Evolutionary conservation across 2,888 invertebrate species (phyloP), one percentile per base, ranked within the genome.

Genomic region (Lissonota sp.): DNA sequence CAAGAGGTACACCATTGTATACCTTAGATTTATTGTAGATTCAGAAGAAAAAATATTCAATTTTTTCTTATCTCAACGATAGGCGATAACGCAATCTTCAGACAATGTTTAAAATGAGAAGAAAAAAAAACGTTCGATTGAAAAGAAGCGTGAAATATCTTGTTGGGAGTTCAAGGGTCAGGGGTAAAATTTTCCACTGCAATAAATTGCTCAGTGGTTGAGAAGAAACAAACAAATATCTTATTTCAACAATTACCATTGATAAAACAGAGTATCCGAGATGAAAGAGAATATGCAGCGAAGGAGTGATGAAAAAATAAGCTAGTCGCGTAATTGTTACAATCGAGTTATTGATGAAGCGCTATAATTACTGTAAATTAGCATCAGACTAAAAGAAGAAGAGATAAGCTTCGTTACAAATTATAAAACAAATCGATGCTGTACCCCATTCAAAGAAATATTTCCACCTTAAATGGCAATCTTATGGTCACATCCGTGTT

Each of bases 281-380:
- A 53, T 44, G 1, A 44, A 44, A 44, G 10, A 44, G 10, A 44
- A 44, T 44, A 44, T 26, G 26, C 26, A 26, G 26, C 26, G 26
- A 26, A 26, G 26, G 44, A 44, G 44, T 44, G 44, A 10, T 8
- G 44, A 0, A 44, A 44, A 44, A 44, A 44, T 44, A 10, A 44
- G 44, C 44, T 44, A 2, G 44, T 44, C 44, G 44, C 44, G 44
- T 10, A 14, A 58, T 57, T 64, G 14, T 64, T 37, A 8, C 49
- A 8, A 26, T 40, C 67, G 37, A 67, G 12, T n/a, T 14, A 6
- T 53, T 16, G 49, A 51, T 64, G 37, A 16, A 60, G 67, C 10
- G 62, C 12, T 39, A 63, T 69, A 67, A 79, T 69, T 73, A 40
- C 26, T 37, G 26, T 26, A 2, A 79, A 73, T 79, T 57, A 44